Percentiles rank a stretch among this genome's conserved stretches.
Conservation (phyloP, 2,888 invertebrate species). For the Perithous albicinctus region DNA sequence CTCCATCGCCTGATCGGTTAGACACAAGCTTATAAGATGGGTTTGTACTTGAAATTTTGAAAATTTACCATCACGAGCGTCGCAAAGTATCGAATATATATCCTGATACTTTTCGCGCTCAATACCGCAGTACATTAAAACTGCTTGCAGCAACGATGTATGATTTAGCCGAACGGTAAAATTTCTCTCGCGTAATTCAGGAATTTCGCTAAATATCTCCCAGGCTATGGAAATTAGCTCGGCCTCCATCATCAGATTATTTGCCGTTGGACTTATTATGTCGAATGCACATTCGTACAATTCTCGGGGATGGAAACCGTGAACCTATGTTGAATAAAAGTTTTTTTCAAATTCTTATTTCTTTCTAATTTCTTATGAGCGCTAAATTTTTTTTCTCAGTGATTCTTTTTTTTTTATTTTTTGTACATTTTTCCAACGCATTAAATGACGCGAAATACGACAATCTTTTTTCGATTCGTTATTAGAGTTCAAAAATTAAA, state of each 20-base stretch:
- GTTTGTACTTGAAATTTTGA: slow-evolving; percentile 90
- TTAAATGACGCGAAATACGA: no score
- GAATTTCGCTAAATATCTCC: slow-evolving; percentile 90
- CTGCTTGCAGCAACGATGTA: slow-evolving; percentile 90
- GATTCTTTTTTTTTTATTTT: no score
- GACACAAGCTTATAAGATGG: slow-evolving; percentile 88
- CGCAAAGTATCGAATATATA: slow-evolving; percentile 85
- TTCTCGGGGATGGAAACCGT: slow-evolving; percentile 95
- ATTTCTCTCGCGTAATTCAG: slow-evolving; percentile 88
- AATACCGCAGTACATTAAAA: slow-evolving; percentile 93
- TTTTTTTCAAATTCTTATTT: background rate
- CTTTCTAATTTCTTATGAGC: background rate
- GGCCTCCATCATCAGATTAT: slow-evolving; percentile 92
- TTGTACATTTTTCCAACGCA: no score
- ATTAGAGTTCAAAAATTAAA: no score
- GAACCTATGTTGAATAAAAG: slow-evolving; percentile 77
- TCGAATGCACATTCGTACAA: slow-evolving; percentile 97
- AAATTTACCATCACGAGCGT: slow-evolving; percentile 87
- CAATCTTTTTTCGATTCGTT: no score
- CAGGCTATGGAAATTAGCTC: slow-evolving; percentile 93
- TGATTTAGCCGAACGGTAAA: slow-evolving; percentile 92
- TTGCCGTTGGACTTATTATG: slow-evolving; percentile 92
- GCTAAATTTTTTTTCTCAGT: no score
- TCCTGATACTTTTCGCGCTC: slow-evolving; percentile 88
- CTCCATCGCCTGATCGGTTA: slow-evolving; percentile 89